Base-by-base conservation (phyloP, 2,113 vertebrate genomes). In the Campylorhamphus procurvoides region DNA sequence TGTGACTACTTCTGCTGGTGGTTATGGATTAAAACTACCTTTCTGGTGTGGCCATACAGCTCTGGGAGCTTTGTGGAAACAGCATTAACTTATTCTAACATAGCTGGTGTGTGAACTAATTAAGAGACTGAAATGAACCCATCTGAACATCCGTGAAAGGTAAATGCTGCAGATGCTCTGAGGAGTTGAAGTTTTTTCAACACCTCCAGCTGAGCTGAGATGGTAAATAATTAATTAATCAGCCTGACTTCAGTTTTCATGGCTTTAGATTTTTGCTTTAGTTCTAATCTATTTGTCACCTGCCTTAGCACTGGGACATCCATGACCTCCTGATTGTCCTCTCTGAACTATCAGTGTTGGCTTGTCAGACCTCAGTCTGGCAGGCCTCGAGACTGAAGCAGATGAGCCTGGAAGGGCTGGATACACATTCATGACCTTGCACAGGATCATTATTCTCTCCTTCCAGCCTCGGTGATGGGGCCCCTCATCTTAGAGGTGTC, bases 181-280 rank as follows among this genome's bases (percentile, higher is more conserved):
- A 93, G 83, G 84, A 89, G 64, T 89, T 88, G 78, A 58, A 28
- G 2, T 24, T 53, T 94, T 92, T 44, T 91, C 66, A 87, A 19
- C 52, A 73, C 64, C 72, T 60, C 72, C 85, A 95, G 17, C 56
- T 80, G 84, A 84, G 18, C 27, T 80, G 86, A 96, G 50, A n/a
- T 46, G 19, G 9, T 92, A 76, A 94, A 71, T 95, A 94, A 76
- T 76, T 59, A 90, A 82, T 74, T 86, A 68, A 89, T 83, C 74
- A 87, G 19, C 47, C 49, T 92, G 83, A 63, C 37, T 94, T 90
- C 60, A 63, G 68, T 76, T 91, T 90, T 89, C 53, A 15, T 60
- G 33, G 58, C 71, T 84, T 80, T 68, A 58, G 40, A n/a, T 60
- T 79, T 89, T 50, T 73, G 37, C 24, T 56, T 91, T 84, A 40